Base-by-base conservation (phyloP, 2,113 vertebrate genomes). In the Calyptommatus sinebrachiatus region DNA sequence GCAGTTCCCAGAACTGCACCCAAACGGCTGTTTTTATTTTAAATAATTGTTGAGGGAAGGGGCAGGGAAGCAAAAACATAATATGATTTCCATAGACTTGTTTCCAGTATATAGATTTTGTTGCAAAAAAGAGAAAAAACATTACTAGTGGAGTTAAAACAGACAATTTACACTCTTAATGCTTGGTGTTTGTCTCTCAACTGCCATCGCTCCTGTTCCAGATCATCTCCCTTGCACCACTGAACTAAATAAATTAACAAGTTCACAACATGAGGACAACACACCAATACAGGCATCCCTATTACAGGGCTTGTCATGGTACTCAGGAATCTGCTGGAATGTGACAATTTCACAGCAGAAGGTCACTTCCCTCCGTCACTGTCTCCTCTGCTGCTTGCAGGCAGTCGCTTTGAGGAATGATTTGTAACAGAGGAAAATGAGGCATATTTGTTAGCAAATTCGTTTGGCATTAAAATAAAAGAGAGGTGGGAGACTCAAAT, bases 151-250 rank as follows among this genome's bases (percentile, higher is more conserved):
- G 45, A 31, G 71, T 57, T 57, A 83, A 86, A 1, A 9, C 7
- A 26, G 88, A 91, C 74, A 88, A 92, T 94, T 94, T 94, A 89
- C 90, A 88, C 92, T 89, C 90, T 87, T 88, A 88, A 92, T 89
- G 81, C 78, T 76, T 1, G 16, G 83, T 83, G 86, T 87, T 83
- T 74, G 83, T 80, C 85, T 41, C 76, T 79, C 84, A n/a, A 73
- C 84, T 86, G 77, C 83, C 77, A 79, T 78, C 88, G 89, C 90
- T 89, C 81, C 90, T 90, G 81, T 88, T 94, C 89, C 85, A 87
- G 85, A 88, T 91, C 77, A 83, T 93, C 4, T 81, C 86, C 87
- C 92, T 83, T 91, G 88, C 86, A 82, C 89, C 83, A 74, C 71
- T 85, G 88, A 84, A 91, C 89, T 90, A 94, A 94, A 92, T 91